phyloP scores from a whole-genome alignment of 2,797 vertebrate species.

The Masticophis lateralis region DNA sequence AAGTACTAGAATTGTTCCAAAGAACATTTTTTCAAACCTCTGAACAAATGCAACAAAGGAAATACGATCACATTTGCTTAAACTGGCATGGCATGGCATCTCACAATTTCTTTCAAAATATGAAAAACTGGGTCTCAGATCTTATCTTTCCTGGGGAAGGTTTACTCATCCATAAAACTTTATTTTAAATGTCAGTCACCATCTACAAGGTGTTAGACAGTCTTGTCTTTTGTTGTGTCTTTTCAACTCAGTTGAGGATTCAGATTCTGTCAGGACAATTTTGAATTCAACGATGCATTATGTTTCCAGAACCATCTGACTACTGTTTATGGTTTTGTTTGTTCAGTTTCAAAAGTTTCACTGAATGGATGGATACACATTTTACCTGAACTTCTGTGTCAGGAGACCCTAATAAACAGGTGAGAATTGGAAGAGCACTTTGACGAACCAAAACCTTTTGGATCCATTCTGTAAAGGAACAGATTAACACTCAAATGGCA shows the following conservation, averaged over 20 bases:
- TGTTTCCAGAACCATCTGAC: background rate
- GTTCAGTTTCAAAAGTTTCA: background rate
- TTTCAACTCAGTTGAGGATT: background rate
- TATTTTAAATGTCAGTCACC: background rate
- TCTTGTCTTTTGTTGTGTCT: background rate
- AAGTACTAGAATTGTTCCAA: background rate
- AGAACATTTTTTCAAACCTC: background rate
- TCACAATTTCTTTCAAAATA: background rate
- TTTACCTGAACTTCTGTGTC: slow-evolving; percentile 78
- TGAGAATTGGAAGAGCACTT: slow-evolving; percentile 77
- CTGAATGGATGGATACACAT: background rate
- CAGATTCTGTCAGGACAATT: background rate
- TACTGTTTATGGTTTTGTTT: background rate
- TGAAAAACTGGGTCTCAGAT: background rate
- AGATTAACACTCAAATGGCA: background rate
- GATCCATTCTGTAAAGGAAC: slow-evolving; percentile 68
- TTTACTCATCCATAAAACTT: background rate
- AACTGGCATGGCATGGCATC: background rate
- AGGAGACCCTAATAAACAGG: slow-evolving; percentile 76
- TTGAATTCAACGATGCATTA: background rate
- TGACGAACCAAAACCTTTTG: slow-evolving; percentile 72
- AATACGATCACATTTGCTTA: background rate
- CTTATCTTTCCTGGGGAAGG: background rate
- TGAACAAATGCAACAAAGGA: background rate
- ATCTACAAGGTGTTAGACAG: too few species aligned